Percentiles rank a stretch among this genome's conserved stretches.
Conservation (phyloP, 2,113 vertebrate genomes). For the Guaruba guarouba region DNA sequence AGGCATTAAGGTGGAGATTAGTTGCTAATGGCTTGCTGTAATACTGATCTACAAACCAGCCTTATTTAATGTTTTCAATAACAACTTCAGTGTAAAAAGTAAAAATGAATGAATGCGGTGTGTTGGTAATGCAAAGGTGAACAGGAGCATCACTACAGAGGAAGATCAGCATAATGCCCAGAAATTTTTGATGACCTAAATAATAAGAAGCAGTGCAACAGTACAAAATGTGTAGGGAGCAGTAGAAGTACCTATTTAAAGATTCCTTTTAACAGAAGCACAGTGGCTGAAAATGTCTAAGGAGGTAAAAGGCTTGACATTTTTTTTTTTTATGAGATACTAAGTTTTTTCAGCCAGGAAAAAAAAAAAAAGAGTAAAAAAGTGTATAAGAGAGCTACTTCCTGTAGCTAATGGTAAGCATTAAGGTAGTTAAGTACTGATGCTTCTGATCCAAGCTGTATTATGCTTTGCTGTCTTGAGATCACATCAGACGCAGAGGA, state of each 20-base stretch:
- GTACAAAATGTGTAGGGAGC: not conserved
- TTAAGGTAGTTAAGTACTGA: not conserved
- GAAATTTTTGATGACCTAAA: not conserved
- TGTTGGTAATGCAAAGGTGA: not conserved
- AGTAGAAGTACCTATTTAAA: not conserved
- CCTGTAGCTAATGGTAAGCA: not conserved
- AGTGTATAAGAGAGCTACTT: not conserved
- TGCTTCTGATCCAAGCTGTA: not conserved
- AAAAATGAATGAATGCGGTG: not conserved
- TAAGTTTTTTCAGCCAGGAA: not conserved
- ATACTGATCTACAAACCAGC: not conserved
- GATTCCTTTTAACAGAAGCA: not conserved
- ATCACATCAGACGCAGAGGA: not conserved
- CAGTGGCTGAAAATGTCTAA: not conserved
- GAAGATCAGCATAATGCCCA: rapidly evolving
- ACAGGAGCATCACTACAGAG: not conserved
- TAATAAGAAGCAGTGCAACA: not conserved
- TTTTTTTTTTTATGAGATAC: not conserved
- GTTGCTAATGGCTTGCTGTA: not conserved
- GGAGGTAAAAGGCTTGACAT: not conserved
- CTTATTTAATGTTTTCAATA: not conserved
- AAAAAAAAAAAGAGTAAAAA: not conserved
- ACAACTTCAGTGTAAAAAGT: not conserved
- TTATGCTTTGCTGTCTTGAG: not conserved
- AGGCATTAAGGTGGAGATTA: not conserved